A percentile compares a stretch with the other conserved stretches of the same genome.
These are phyloP conservation scores for Meriones psammophilus DNA, from an alignment of 2,797 vertebrate species.

Conservation along the genomic window DNA sequence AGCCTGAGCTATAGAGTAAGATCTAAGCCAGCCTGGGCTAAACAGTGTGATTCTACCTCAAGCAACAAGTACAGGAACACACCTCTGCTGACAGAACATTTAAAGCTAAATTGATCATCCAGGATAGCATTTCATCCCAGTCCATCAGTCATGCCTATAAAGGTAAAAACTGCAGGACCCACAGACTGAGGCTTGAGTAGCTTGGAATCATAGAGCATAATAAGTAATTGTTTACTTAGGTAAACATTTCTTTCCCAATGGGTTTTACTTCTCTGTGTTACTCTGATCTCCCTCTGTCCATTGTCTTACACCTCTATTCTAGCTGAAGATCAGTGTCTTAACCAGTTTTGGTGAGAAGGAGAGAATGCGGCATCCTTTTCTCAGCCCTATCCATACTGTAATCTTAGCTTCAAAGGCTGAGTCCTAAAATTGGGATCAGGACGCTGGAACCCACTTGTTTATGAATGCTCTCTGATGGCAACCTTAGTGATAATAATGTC, in stretches of 20 bases:
- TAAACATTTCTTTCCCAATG: neutral
- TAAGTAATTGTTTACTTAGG: too few species aligned
- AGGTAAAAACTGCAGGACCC: too few species aligned
- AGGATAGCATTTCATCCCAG: neutral
- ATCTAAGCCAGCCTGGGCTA: too few species aligned
- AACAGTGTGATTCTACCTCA: too few species aligned
- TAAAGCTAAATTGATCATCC: neutral
- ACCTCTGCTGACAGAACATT: neutral
- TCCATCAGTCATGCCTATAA: neutral
- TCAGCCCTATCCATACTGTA: neutral
- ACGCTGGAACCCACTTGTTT: neutral
- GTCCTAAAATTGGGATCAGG: neutral
- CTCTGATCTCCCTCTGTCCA: neutral
- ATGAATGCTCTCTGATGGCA: neutral
- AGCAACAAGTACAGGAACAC: neutral
- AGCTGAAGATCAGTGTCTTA: neutral
- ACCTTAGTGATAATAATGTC: neutral
- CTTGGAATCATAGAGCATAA: neutral
- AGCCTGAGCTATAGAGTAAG: neutral
- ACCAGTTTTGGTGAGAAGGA: neutral
- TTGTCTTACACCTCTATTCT: too few species aligned
- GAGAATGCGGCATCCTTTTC: neutral
- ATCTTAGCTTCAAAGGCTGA: neutral
- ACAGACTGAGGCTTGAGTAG: neutral
- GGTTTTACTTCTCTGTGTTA: neutral